Evolutionary conservation across 1,140 invertebrate genomes (phyloP).

Genomic region (Arctopsyche grandis): DNA sequence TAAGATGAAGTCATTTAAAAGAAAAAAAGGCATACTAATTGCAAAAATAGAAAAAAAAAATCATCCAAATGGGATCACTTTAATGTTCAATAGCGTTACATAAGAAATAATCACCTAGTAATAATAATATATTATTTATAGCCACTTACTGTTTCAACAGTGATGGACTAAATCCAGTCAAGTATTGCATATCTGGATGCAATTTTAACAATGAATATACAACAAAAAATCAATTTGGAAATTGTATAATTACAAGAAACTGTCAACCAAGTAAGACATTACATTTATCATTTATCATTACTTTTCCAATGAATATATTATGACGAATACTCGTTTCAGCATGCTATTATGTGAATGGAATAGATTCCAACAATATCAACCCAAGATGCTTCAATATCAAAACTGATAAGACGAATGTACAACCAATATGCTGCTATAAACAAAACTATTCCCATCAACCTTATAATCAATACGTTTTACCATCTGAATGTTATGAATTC

Average conservation of each 20-base stretch:
- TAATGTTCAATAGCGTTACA: too few species aligned
- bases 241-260: not conserved
- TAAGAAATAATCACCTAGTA: too few species aligned
- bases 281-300: not conserved
- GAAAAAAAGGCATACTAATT: too few species aligned
- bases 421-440: not conserved
- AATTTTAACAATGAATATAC: not conserved
- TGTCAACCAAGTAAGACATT: not conserved
- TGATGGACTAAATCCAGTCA: not conserved
- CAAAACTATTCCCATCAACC: not conserved
- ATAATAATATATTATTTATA: too few species aligned
- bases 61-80: too few species aligned
- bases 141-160: too few species aligned
- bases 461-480: not conserved
- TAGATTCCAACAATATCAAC: not conserved
- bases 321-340: not conserved
- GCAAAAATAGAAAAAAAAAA: too few species aligned
- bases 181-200: not conserved
- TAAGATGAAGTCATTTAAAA: too few species aligned
- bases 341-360: not conserved
- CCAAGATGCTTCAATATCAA: not conserved
- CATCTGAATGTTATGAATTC: slow-evolving; percentile 1
- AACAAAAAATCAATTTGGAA: not conserved
- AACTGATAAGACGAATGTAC: not conserved
- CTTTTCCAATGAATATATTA: not conserved